Base-by-base conservation (phyloP, 2,113 vertebrate species). In the Heterotilapia buettikoferi region DNA sequence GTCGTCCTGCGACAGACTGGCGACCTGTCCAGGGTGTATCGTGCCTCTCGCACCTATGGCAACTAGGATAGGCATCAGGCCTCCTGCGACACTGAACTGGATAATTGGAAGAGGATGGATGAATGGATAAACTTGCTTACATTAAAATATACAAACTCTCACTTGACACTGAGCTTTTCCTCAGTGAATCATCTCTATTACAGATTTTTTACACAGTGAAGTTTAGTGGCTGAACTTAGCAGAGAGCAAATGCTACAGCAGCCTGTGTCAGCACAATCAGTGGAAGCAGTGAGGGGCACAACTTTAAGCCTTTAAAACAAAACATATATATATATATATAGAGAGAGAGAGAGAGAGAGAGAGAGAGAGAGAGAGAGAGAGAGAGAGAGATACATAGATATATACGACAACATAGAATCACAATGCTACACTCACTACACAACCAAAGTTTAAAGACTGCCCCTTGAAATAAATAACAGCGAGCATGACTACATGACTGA, bases 321-420 rank as follows among this genome's bases (percentile, higher is more conserved):
- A 66, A 24, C 7, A 13, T 5, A 52, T 4, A 7, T 9, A n/a
- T 5, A 10, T 2, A 11, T 3, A 19, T 5, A 3, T 26, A 26
- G 3, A 26, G 3, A 26, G 26, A 26, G 3, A 29, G 26, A 29
- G 1, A 29, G 26, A 29, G 1, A 38, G 1, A 3, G 1, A 43
- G 2, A 43, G 1, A 6, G 5, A 43, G 2, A 45, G 6, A 2
- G 0, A 8, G 6, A 18, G 1, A 50, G 45, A 2, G 1, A 18
- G 3, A 50, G 1, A 18, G 4, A 50, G 1, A 52, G 3, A 3
- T 0, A 47, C 1, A 7, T 7, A 45, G 6, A 1, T 2, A 45
- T 0, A 43, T 2, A 50, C 5, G 53, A 21, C 19, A 21, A 8
- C n/a, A 68, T 21, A 68, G 63, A 71, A 24, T 71, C 36, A 43